Conservation (phyloP, 2,888 invertebrate species). For the Tipula confusa region DNA sequence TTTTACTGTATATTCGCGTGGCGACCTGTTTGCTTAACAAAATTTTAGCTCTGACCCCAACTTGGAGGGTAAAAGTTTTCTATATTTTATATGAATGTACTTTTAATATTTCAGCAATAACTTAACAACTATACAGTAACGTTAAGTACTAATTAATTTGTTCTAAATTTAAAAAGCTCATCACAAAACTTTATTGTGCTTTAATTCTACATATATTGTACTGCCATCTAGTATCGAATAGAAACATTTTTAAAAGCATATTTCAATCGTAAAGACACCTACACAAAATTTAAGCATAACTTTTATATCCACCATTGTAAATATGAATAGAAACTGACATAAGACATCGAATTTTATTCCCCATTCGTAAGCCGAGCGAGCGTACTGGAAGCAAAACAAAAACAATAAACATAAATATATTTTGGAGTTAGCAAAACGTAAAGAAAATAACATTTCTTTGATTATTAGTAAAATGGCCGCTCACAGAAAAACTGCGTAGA, state of each 20-base stretch:
- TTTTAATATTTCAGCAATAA: no score
- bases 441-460: conserved; percentile 25
- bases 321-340: background rate
- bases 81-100: no score
- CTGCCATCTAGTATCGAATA: background rate
- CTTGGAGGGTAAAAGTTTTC: no score
- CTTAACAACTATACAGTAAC: no score
- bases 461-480: conserved; percentile 29
- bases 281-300: background rate
- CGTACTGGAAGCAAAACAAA: conserved; percentile 17
- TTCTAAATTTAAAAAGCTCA: background rate
- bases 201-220: no score
- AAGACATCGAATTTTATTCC: background rate
- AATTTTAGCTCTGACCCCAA: no score
- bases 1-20: no score
- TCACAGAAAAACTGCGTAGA: conserved; percentile 27
- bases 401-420: background rate
- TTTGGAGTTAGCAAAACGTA: background rate
- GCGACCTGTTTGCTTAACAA: no score
- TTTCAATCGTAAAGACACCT: background rate
- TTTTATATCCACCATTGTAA: background rate
- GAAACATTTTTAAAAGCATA: background rate
- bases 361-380: background rate
- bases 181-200: no score
- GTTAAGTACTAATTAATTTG: no score